Conservation (phyloP, 1,140 invertebrate genomes). For the Brachystomella parvula region DNA sequence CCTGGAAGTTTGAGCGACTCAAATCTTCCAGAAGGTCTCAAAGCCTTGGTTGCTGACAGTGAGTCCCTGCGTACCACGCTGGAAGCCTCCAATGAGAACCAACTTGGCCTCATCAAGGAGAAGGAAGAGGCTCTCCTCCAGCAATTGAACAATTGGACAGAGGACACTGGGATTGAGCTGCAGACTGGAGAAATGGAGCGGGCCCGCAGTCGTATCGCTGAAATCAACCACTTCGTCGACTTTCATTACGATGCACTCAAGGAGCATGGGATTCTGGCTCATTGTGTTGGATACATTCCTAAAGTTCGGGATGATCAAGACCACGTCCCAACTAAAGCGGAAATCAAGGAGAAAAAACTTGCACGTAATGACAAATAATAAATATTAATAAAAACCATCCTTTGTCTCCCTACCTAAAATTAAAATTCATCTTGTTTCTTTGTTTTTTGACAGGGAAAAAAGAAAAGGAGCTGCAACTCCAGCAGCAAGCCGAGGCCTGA, state of each 20-base stretch:
- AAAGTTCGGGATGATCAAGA: no score
- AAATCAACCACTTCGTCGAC: conserved; percentile 30
- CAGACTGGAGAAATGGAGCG: conserved; percentile 47
- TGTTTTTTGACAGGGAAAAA: no score
- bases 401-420: no score
- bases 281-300: not conserved
- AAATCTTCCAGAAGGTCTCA: conserved; percentile 21
- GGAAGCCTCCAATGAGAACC: conserved; percentile 61
- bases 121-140: conserved; percentile 63
- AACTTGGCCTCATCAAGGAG: conserved; percentile 61
- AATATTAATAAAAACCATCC: no score
- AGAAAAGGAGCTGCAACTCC: no score
- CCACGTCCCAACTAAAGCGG: no score
- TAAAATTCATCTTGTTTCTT: no score
- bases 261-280: not conserved
- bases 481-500: no score
- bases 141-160: conserved; percentile 59
- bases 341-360: no score
- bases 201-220: conserved; percentile 2
- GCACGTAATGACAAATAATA: no score
- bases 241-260: conserved; percentile 18
- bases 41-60: conserved; percentile 55
- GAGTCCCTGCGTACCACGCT: conserved; percentile 62
- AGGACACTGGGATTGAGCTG: conserved; percentile 43
- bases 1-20: conserved; percentile 20